Evolutionary conservation across 2,113 vertebrate species (phyloP).

Genomic region (Mus musculus): DNA sequence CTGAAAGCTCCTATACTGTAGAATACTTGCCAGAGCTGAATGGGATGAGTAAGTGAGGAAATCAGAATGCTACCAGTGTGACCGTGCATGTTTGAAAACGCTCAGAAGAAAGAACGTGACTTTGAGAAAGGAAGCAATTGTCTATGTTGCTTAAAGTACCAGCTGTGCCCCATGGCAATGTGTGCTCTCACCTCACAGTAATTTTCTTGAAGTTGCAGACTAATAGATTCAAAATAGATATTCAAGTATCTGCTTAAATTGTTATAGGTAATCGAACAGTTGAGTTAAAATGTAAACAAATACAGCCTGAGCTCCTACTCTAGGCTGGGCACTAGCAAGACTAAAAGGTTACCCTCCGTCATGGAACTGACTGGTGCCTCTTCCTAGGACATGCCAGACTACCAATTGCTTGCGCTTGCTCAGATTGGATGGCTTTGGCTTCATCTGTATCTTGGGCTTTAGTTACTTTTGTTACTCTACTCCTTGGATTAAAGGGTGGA

Average conservation of each 20-base stretch:
- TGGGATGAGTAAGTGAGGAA: background rate
- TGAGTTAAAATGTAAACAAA: constrained; percentile 46
- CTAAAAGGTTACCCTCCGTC: background rate
- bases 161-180: background rate
- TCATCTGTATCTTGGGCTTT: background rate
- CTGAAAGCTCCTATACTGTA: background rate
- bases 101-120: background rate
- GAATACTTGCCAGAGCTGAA: constrained; percentile 35
- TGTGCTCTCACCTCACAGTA: constrained; percentile 45
- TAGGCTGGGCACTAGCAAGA: background rate
- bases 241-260: constrained; percentile 46
- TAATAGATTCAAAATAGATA: constrained; percentile 38
- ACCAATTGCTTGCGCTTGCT: constrained; percentile 22
- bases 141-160: background rate
- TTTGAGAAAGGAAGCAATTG: constrained; percentile 41
- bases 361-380: background rate
- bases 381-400: background rate
- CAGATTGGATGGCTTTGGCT: constrained; percentile 6
- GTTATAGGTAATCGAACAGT: background rate
- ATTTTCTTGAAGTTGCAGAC: constrained; percentile 39
- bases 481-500: background rate
- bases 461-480: too few relatives aligned
- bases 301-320: background rate
- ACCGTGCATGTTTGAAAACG: constrained; percentile 5
- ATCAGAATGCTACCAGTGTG: constrained; percentile 10